Percentiles rank a stretch among this genome's conserved stretches.
Conservation (phyloP, 1,140 invertebrate species). For the Ceratitis capitata region DNA sequence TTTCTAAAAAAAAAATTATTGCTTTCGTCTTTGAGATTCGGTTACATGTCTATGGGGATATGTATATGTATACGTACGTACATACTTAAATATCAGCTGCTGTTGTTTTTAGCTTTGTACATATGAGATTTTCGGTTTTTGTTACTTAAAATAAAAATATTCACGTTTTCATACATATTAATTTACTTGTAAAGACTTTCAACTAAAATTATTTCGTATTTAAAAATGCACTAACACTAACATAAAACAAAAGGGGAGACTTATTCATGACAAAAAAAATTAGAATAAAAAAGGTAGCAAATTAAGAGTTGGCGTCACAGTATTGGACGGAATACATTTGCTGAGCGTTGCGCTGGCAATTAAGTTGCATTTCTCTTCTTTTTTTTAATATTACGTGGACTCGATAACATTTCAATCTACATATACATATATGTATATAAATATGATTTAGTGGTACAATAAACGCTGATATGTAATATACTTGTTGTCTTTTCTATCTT, state of each 20-base stretch:
- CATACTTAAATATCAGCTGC: conserved; percentile 1
- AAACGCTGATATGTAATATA: not conserved
- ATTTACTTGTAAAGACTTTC: not conserved
- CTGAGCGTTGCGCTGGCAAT: conserved; percentile 10
- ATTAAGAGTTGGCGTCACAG: not conserved
- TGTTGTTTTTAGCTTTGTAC: conserved; percentile 19
- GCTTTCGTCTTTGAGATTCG: not conserved
- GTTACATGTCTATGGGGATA: not conserved
- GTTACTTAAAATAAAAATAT: conserved; percentile 12
- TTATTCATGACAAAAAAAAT: too few species aligned
- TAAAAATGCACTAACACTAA: conserved; percentile 8
- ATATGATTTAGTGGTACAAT: not conserved
- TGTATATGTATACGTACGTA: not conserved
- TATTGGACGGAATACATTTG: conserved; percentile 17
- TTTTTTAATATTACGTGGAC: too few species aligned
- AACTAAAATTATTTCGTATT: not conserved
- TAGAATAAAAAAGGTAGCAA: not conserved
- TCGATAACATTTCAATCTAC: too few species aligned
- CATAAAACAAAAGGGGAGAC: not conserved
- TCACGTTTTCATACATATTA: not conserved
- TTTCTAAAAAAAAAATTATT: not conserved
- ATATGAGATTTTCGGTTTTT: not conserved
- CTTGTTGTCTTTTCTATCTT: conserved; percentile 16
- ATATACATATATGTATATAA: too few species aligned
- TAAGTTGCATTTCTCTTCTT: conserved; percentile 3